Percentiles rank a stretch among this genome's conserved stretches.
These are phyloP conservation scores for Crambe crambe DNA, from an alignment of 37 sponge, comb jelly and placozoan species.

Conservation along the genomic window DNA sequence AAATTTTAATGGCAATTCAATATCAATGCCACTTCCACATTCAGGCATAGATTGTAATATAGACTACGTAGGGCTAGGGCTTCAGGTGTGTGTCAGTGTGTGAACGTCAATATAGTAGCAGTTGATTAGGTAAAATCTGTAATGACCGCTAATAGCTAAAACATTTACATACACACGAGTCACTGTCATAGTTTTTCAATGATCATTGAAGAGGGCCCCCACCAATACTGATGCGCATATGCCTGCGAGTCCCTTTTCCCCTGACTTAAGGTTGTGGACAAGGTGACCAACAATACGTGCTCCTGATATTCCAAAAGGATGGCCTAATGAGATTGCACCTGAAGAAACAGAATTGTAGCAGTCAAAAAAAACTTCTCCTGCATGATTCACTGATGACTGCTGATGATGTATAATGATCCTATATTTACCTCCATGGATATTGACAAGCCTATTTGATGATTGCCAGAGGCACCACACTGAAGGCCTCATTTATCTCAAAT, in stretches of 20 bases:
- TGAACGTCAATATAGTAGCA: too few species aligned
- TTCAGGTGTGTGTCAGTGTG: too few species aligned
- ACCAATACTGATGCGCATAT: conserved; percentile 99
- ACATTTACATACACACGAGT: too few species aligned
- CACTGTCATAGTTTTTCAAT: conserved; percentile 89
- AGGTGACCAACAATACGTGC: conserved; percentile 85
- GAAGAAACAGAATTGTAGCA: neutral
- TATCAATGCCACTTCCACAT: too few species aligned
- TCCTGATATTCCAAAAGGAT: conserved; percentile 97
- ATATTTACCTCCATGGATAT: conserved; percentile 83
- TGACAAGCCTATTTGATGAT: conserved; percentile 83
- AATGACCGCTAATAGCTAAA: too few species aligned
- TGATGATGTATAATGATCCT: too few species aligned
- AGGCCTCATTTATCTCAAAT: conserved; percentile 97
- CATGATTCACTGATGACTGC: too few species aligned
- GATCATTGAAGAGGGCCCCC: conserved; percentile 94
- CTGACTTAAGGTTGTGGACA: conserved; percentile 80
- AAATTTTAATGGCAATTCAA: too few species aligned
- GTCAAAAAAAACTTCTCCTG: too few species aligned
- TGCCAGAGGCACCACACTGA: conserved; percentile 92
- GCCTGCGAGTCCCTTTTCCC: conserved; percentile 87
- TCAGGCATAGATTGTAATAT: too few species aligned
- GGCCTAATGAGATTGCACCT: conserved; percentile 95
- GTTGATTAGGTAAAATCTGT: too few species aligned
- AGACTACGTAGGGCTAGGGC: too few species aligned